Percentiles rank a stretch among this genome's conserved stretches.
These are phyloP conservation scores for Forbesichthys papilliferus DNA, from an alignment of 2,113 vertebrate genomes.

Conservation along the genomic window DNA sequence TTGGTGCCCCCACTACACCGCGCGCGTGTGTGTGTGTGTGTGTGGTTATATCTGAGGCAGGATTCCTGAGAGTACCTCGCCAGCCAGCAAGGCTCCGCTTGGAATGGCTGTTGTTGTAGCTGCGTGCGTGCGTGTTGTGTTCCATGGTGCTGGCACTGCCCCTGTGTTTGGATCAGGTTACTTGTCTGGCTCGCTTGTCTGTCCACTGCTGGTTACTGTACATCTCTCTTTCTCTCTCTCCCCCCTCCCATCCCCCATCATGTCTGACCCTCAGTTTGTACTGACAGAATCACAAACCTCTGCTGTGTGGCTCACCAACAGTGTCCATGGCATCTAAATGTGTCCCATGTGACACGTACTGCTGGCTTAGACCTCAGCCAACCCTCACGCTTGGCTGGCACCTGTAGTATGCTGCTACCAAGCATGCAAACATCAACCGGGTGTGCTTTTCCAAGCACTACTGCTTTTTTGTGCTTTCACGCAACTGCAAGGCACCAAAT, in stretches of 20 bases:
- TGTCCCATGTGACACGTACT: no score
- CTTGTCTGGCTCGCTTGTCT: constrained; percentile 33
- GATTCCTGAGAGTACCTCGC: constrained; percentile 48
- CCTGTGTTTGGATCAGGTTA: background rate
- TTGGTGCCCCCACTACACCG: constrained; percentile 64
- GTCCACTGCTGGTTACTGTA: constrained; percentile 32
- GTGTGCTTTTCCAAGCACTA: no score
- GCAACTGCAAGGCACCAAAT: no score
- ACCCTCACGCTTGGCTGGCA: no score
- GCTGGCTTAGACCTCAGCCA: no score
- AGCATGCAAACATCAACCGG: background rate
- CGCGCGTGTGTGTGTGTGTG: constrained; percentile 21
- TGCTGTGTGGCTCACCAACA: background rate
- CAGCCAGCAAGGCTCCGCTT: constrained; percentile 55
- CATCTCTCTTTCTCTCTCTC: constrained; percentile 40
- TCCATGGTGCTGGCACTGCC: constrained; percentile 13
- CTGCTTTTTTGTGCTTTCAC: no score
- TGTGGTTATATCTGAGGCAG: constrained; percentile 39
- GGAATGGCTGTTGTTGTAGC: constrained; percentile 49
- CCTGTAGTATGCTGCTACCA: background rate
- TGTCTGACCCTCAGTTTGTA: background rate
- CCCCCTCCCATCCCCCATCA: background rate
- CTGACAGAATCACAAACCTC: background rate
- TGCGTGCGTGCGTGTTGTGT: constrained; percentile 2
- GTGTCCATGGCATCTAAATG: no score